A percentile compares a stretch with the other conserved stretches of the same genome.
These are phyloP conservation scores for Epizoanthus stellaris DNA, from an alignment of 92 coral and sea anemone species.

Conservation along the genomic window DNA sequence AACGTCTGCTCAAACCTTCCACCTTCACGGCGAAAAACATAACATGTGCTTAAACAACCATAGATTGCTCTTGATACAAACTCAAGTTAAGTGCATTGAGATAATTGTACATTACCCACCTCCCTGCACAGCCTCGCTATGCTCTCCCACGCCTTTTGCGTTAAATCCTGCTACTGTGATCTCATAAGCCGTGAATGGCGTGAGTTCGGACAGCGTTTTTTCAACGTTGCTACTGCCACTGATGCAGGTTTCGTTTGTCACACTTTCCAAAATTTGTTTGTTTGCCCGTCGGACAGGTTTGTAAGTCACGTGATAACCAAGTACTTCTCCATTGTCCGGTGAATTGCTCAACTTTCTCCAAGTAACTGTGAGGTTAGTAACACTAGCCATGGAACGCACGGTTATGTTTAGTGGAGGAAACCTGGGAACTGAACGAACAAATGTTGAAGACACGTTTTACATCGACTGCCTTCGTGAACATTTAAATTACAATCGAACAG, in stretches of 20 bases:
- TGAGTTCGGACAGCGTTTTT: not conserved
- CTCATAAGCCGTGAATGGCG: slow-evolving; percentile 25
- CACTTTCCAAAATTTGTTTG: not conserved
- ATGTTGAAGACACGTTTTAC: too few species aligned
- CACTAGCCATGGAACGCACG: not conserved
- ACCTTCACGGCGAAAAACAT: too few species aligned
- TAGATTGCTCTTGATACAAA: too few species aligned
- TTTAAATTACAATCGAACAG: too few species aligned
- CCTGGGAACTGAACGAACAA: not conserved
- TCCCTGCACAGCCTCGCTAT: not conserved
- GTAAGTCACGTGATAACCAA: not conserved
- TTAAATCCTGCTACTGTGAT: slow-evolving; percentile 18
- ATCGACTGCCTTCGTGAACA: too few species aligned
- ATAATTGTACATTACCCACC: not conserved
- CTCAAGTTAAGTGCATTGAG: too few species aligned
- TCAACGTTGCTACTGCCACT: not conserved
- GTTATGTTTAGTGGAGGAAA: not conserved
- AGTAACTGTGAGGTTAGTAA: not conserved
- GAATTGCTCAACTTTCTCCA: not conserved
- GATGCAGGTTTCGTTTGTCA: not conserved
- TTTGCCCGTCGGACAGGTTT: not conserved
- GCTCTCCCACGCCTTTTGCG: not conserved
- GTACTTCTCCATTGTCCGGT: not conserved
- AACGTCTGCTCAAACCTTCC: too few species aligned
- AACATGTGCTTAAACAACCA: too few species aligned